phyloP scores from a whole-genome alignment of 2,797 vertebrate species.

The Parotocinclus haroldoi region DNA sequence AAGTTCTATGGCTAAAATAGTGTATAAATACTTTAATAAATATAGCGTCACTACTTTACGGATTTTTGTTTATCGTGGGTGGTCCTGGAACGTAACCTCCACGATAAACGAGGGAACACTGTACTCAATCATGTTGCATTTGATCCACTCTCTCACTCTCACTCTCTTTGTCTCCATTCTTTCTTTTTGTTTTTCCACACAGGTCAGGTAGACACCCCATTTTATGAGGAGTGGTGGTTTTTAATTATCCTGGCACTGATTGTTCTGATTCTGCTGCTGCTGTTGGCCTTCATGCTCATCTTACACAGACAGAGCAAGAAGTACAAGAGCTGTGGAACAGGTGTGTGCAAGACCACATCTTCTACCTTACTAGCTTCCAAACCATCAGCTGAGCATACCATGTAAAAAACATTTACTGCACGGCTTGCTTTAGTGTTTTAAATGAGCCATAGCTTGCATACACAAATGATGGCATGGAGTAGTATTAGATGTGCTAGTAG shows the following conservation, averaged over 20 bases:
- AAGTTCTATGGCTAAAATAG: too few species aligned
- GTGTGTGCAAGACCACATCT: slow-evolving; percentile 53
- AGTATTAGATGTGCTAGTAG: neutral
- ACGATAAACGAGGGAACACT: too few species aligned
- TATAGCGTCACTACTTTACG: too few species aligned
- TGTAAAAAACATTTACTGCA: neutral
- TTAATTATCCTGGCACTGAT: slow-evolving; percentile 87
- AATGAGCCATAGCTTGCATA: too few species aligned
- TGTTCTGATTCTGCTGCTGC: slow-evolving; percentile 82
- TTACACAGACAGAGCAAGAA: slow-evolving; percentile 85
- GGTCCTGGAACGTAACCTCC: too few species aligned
- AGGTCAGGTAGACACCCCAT: slow-evolving; percentile 83
- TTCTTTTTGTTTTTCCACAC: slow-evolving; percentile 20
- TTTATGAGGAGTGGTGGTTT: slow-evolving; percentile 98
- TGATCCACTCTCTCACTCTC: neutral
- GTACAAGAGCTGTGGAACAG: slow-evolving; percentile 82
- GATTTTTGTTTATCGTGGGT: too few species aligned
- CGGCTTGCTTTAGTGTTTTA: neutral
- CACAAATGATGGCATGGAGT: too few species aligned
- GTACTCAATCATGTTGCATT: too few species aligned
- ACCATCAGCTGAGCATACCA: slow-evolving; percentile 2
- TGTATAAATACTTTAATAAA: too few species aligned
- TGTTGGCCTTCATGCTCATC: slow-evolving; percentile 81
- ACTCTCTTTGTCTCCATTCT: neutral
- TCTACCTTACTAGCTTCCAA: neutral